Conservation (phyloP, 2,888 invertebrate genomes). For the Galerucella pusilla region DNA sequence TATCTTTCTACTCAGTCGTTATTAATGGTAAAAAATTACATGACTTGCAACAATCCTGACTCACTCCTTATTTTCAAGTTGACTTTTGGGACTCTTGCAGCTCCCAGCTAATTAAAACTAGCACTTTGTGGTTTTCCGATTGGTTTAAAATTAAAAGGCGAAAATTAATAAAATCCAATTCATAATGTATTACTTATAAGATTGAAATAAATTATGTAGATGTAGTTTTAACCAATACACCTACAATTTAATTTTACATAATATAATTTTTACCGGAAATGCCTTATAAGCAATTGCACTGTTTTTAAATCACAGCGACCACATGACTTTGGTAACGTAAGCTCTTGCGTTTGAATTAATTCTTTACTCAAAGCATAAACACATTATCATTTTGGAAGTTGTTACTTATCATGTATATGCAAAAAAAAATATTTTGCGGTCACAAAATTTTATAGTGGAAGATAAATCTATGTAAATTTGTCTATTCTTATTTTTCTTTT, state of each 20-base stretch:
- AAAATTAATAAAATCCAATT: background rate
- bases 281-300: slow-evolving; percentile 7
- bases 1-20: background rate
- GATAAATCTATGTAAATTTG: too few relatives aligned
- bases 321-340: background rate
- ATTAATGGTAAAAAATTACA: background rate
- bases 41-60: background rate
- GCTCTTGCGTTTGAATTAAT: background rate
- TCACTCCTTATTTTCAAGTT: slow-evolving; percentile 8
- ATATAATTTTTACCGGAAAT: slow-evolving; percentile 18
- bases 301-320: background rate
- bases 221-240: background rate
- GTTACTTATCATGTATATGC: background rate
- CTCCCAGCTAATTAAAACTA: background rate
- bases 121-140: background rate
- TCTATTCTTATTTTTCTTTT: too few relatives aligned
- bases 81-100: slow-evolving; percentile 19
- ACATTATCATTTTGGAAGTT: background rate
- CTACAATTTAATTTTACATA: slow-evolving; percentile 12
- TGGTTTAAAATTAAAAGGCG: background rate
- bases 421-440: too few relatives aligned
- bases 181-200: background rate
- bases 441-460: too few relatives aligned
- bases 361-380: background rate
- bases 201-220: slow-evolving; percentile 9